phyloP scores from a whole-genome alignment of 1,140 invertebrate species.

The Drosophila biarmipes region DNA sequence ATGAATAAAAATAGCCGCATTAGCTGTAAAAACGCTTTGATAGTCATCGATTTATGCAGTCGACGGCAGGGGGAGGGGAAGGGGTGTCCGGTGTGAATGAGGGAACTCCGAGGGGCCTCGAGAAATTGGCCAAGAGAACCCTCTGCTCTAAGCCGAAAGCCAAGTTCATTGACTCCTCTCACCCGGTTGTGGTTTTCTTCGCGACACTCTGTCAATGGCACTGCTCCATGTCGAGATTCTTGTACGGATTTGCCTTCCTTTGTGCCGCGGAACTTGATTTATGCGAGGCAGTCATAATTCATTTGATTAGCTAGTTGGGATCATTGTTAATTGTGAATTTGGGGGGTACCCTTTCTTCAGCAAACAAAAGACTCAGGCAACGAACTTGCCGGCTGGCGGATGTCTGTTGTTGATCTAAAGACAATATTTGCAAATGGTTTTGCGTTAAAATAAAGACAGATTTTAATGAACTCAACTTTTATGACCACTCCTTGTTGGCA shows the following conservation, averaged over 20 bases:
- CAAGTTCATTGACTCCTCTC: slow-evolving; percentile 71
- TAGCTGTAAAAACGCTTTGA: slow-evolving; percentile 80
- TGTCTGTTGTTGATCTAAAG: neutral
- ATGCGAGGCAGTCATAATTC: slow-evolving; percentile 54
- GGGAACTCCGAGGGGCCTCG: slow-evolving; percentile 39
- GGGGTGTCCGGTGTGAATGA: slow-evolving; percentile 23
- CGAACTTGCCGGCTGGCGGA: slow-evolving; percentile 41
- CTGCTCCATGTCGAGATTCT: slow-evolving; percentile 20
- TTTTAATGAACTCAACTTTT: neutral
- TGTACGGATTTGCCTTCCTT: slow-evolving; percentile 60
- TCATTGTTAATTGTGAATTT: slow-evolving; percentile 28
- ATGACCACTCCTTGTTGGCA: neutral
- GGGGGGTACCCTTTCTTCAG: slow-evolving; percentile 1
- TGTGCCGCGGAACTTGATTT: slow-evolving; percentile 58
- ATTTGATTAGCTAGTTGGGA: slow-evolving; percentile 60
- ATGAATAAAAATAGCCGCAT: slow-evolving; percentile 83
- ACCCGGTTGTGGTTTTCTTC: slow-evolving; percentile 36
- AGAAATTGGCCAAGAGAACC: slow-evolving; percentile 79
- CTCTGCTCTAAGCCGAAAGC: slow-evolving; percentile 69
- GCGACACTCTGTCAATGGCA: slow-evolving; percentile 55
- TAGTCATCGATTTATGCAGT: slow-evolving; percentile 76
- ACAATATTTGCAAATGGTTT: slow-evolving; percentile 16
- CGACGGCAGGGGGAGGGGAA: slow-evolving; percentile 1
- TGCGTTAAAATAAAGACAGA: too few species aligned
- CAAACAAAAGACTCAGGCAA: slow-evolving; percentile 58